A percentile compares a stretch with the other conserved stretches of the same genome.
Evolutionary conservation across 2,888 invertebrate genomes (phyloP).

Genomic region (Thera britannica): DNA sequence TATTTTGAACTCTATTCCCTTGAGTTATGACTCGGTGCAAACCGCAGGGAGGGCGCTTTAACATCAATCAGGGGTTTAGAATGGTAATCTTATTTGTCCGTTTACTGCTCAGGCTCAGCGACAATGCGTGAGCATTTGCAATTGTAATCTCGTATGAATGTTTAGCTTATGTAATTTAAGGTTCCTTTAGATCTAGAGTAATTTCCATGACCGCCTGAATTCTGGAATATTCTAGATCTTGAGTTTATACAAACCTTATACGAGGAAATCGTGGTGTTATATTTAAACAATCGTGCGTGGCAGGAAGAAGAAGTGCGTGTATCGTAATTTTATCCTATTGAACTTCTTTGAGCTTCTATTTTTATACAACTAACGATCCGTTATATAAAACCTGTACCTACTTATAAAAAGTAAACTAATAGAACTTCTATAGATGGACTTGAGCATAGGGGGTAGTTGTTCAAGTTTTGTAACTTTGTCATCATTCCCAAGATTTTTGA

Average conservation of each 20-base stretch:
- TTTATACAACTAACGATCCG: too few relatives aligned
- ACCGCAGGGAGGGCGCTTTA: constrained; percentile 56
- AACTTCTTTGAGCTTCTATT: too few relatives aligned
- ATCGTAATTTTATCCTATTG: too few relatives aligned
- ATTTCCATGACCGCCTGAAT: not conserved
- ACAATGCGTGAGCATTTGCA: constrained; percentile 41
- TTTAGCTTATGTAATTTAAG: constrained; percentile 9
- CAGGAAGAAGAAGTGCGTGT: too few relatives aligned
- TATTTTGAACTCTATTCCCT: constrained; percentile 37
- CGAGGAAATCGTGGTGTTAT: not conserved
- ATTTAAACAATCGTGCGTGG: too few relatives aligned
- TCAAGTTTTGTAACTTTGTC: too few relatives aligned
- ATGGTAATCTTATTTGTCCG: constrained; percentile 70
- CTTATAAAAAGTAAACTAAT: too few relatives aligned
- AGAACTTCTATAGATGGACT: too few relatives aligned
- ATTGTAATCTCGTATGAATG: constrained; percentile 44
- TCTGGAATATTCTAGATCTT: not conserved
- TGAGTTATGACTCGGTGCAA: constrained; percentile 57
- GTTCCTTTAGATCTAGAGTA: too few relatives aligned
- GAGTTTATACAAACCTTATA: not conserved
- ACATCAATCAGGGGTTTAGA: constrained; percentile 77
- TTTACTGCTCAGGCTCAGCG: constrained; percentile 42
- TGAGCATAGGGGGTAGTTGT: too few relatives aligned
- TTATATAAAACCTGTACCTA: too few relatives aligned
- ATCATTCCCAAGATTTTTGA: too few relatives aligned